phyloP scores from a whole-genome alignment of 2,888 invertebrate species.

The Diogma glabrata region DNA sequence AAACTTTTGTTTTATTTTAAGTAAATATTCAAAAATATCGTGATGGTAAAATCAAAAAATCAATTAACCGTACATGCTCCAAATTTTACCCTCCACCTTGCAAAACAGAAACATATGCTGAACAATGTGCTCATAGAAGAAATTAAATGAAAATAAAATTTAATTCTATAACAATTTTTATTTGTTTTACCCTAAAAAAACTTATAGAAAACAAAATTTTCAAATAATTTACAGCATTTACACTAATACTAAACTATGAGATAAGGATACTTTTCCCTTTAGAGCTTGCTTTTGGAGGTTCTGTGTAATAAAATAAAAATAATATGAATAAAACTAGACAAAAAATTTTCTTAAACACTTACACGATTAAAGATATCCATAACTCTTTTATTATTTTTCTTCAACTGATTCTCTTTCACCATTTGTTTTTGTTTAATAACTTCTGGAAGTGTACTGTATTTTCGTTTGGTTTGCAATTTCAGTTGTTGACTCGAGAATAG shows the following conservation, averaged over 20 bases:
- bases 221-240: slow-evolving; percentile 29
- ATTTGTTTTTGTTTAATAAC: slow-evolving; percentile 51
- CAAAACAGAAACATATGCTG: too few species aligned
- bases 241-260: slow-evolving; percentile 26
- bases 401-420: slow-evolving; percentile 45
- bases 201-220: too few species aligned
- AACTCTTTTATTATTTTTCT: slow-evolving; percentile 60
- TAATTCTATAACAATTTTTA: too few species aligned
- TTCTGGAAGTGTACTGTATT: slow-evolving; percentile 61
- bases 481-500: slow-evolving; percentile 45
- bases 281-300: slow-evolving; percentile 32
- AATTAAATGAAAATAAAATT: too few species aligned
- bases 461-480: slow-evolving; percentile 45
- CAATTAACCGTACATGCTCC: not conserved
- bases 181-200: too few species aligned
- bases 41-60: slow-evolving; percentile 1
- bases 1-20: too few species aligned
- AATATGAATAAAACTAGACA: not conserved
- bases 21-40: slow-evolving; percentile 4
- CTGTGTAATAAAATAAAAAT: slow-evolving; percentile 19
- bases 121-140: too few species aligned
- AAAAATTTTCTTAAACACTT: slow-evolving; percentile 17
- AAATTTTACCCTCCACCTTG: not conserved
- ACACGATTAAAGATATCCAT: slow-evolving; percentile 67
- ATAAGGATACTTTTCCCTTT: slow-evolving; percentile 29